phyloP scores from a whole-genome alignment of 2,113 vertebrate genomes.

The Choloepus hoffmanni region DNA sequence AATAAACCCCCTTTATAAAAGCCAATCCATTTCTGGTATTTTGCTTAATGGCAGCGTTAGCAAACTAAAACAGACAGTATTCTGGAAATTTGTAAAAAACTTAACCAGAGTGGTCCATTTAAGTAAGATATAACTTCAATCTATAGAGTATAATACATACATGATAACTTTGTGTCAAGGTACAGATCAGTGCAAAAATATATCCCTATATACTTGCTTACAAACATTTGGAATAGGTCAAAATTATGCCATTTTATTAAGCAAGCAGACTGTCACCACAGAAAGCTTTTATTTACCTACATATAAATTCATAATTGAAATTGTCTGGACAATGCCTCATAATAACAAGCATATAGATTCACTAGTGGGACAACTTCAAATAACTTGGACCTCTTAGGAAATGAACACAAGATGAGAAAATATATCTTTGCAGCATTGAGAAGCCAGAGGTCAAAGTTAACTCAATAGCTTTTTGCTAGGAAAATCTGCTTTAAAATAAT shows the following conservation, averaged over 20 bases:
- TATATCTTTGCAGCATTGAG: neutral
- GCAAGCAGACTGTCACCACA: neutral
- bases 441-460: neutral
- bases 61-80: too few species aligned
- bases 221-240: neutral
- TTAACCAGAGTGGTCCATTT: neutral
- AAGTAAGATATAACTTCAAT: neutral
- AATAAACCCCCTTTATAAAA: too few species aligned
- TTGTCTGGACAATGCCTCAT: neutral
- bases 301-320: neutral
- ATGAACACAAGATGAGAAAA: neutral
- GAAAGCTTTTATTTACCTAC: neutral
- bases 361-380: neutral
- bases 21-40: too few species aligned
- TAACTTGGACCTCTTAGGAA: neutral
- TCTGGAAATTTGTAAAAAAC: neutral
- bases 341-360: neutral
- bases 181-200: neutral
- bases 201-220: neutral
- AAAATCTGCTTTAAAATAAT: constrained; percentile 20
- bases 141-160: neutral
- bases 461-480: neutral
- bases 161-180: neutral
- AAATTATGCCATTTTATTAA: neutral
- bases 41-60: too few species aligned